These are phyloP conservation scores for Macrophya annulata DNA, from an alignment of 2,888 invertebrate genomes.

Conservation along the genomic window DNA sequence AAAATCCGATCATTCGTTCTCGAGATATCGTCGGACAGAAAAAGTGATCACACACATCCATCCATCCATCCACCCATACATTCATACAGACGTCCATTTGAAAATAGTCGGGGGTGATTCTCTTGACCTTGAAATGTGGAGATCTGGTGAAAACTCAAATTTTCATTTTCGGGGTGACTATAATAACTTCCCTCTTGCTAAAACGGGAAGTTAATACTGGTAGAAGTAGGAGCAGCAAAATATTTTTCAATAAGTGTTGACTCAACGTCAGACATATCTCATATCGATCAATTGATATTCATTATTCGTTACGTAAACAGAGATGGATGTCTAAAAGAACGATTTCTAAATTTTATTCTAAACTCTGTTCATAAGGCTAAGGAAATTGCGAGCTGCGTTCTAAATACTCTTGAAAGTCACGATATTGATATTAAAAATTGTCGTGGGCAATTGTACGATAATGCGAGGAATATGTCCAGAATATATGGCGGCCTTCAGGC, in stretches of 20 bases:
- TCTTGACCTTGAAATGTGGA: no score
- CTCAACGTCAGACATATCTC: constrained; percentile 65
- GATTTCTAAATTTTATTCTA: constrained; percentile 62
- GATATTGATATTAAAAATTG: constrained; percentile 60
- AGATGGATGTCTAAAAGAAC: constrained; percentile 57
- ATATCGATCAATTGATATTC: constrained; percentile 65
- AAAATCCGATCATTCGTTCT: no score
- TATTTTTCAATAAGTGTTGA: constrained; percentile 64
- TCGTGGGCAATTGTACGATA: constrained; percentile 65
- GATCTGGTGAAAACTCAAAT: no score
- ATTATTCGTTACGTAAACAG: constrained; percentile 65
- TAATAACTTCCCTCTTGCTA: no score
- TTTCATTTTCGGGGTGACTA: no score
- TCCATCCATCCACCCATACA: no score
- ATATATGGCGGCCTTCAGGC: constrained; percentile 62
- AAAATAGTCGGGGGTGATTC: no score
- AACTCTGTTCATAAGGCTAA: constrained; percentile 63
- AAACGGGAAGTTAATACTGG: no score
- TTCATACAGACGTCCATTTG: no score
- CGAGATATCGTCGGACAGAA: no score
- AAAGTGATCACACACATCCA: no score
- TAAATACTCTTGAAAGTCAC: constrained; percentile 47
- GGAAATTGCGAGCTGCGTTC: constrained; percentile 58
- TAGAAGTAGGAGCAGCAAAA: constrained; percentile 62
- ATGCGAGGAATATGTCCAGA: constrained; percentile 65